A percentile compares a stretch with the other conserved stretches of the same genome.
Conservation (phyloP, 1,140 invertebrate species). For the Himalopsyche phryganea region DNA sequence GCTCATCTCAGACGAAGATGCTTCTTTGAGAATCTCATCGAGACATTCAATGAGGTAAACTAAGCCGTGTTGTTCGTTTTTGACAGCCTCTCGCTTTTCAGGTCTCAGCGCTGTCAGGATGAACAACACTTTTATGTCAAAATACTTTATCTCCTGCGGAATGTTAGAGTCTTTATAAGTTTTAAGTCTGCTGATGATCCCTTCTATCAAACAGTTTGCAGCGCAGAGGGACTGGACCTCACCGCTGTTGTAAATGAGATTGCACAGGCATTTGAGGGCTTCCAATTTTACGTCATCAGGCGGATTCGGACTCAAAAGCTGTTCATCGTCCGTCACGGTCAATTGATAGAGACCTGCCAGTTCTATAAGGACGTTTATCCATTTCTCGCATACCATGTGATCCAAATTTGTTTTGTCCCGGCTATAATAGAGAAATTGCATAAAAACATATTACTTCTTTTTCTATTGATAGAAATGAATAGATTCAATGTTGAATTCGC, state of each 20-base stretch:
- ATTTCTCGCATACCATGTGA: constrained; percentile 63
- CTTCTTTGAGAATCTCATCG: constrained; percentile 65
- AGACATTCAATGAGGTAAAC: constrained; percentile 76
- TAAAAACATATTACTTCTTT: background rate
- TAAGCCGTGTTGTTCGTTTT: constrained; percentile 75
- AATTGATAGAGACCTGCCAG: constrained; percentile 58
- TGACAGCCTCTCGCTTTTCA: constrained; percentile 67
- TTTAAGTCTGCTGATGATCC: constrained; percentile 70
- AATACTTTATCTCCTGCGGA: constrained; percentile 74
- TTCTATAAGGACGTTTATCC: constrained; percentile 62
- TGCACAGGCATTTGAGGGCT: constrained; percentile 85
- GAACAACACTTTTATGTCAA: constrained; percentile 86
- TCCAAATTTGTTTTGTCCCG: constrained; percentile 74
- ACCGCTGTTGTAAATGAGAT: constrained; percentile 80
- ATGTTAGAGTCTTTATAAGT: constrained; percentile 57
- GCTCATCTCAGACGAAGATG: constrained; percentile 34
- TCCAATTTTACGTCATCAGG: constrained; percentile 59
- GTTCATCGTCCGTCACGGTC: constrained; percentile 39
- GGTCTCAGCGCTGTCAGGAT: constrained; percentile 78
- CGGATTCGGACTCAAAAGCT: constrained; percentile 34
- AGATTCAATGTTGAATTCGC: no score
- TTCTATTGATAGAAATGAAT: no score
- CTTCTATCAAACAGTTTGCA: constrained; percentile 68
- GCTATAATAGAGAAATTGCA: constrained; percentile 45
- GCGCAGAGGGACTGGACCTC: constrained; percentile 66